Conservation (phyloP, 2,888 invertebrate genomes). For the Minunthozetes semirufus region DNA sequence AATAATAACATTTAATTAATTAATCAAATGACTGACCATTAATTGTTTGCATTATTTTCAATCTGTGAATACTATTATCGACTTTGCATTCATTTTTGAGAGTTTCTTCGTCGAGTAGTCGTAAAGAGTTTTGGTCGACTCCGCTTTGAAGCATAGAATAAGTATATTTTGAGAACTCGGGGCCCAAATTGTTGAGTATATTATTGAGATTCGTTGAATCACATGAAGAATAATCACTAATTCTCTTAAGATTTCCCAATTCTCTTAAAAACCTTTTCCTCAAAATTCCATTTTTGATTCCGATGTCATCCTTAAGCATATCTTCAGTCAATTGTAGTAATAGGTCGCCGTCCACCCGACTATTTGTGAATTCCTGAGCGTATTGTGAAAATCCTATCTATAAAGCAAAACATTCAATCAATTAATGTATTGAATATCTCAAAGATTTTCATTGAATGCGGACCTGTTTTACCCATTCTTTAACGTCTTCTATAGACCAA, state of each 20-base stretch:
- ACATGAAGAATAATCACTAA: slow-evolving; percentile 91
- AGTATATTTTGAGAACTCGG: slow-evolving; percentile 90
- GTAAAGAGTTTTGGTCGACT: slow-evolving; percentile 79
- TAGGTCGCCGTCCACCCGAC: slow-evolving; percentile 93
- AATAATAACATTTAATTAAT: not conserved
- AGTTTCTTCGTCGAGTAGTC: slow-evolving; percentile 78
- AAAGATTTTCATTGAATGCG: not conserved
- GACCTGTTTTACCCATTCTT: slow-evolving; percentile 92
- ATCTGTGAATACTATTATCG: slow-evolving; percentile 84
- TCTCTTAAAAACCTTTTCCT: slow-evolving; percentile 86
- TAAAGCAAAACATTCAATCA: not conserved
- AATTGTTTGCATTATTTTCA: slow-evolving; percentile 58
- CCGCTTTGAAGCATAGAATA: slow-evolving; percentile 94
- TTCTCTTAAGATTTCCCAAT: slow-evolving; percentile 81
- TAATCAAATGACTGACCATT: slow-evolving; percentile 35
- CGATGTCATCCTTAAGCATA: slow-evolving; percentile 85
- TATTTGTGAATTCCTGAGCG: slow-evolving; percentile 73
- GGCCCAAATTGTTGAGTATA: slow-evolving; percentile 71
- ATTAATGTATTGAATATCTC: not conserved
- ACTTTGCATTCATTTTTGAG: slow-evolving; percentile 83
- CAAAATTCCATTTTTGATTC: slow-evolving; percentile 84
- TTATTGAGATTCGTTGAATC: slow-evolving; percentile 83
- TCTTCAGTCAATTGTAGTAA: slow-evolving; percentile 83
- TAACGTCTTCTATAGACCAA: slow-evolving; percentile 93
- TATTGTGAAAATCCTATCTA: slow-evolving; percentile 81